Conservation (phyloP, 2,113 vertebrate genomes). For the Bostrychus sinensis region DNA sequence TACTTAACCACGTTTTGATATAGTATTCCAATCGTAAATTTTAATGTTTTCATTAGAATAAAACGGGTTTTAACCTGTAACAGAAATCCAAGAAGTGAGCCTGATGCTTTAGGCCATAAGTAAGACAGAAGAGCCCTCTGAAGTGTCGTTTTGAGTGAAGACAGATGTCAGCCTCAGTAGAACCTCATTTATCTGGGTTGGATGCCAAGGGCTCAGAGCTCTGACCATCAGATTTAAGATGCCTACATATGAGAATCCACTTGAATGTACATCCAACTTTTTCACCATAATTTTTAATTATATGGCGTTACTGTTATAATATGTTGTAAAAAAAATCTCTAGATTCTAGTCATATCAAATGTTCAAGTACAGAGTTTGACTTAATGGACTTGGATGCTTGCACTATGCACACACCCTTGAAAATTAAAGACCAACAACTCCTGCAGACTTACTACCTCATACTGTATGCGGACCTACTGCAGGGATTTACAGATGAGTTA, state of each 20-base stretch:
- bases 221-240: background rate
- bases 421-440: constrained; percentile 1
- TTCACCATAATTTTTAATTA: background rate
- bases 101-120: background rate
- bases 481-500: constrained; percentile 36
- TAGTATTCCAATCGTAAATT: too few species aligned
- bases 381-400: constrained; percentile 31
- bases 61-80: background rate
- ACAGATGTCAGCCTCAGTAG: background rate
- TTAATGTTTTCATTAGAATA: too few species aligned
- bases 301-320: background rate
- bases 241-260: background rate
- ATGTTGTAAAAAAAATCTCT: too few species aligned
- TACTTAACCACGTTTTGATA: too few species aligned
- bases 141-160: background rate
- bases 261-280: background rate
- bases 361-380: background rate
- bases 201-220: background rate
- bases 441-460: background rate
- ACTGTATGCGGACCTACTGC: constrained; percentile 14
- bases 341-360: too few species aligned
- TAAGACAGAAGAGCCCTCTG: background rate
- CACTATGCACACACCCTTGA: constrained; percentile 6
- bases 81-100: background rate
- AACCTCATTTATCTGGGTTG: background rate